phyloP scores from a whole-genome alignment of 2,113 vertebrate genomes.

The Carassius auratus region DNA sequence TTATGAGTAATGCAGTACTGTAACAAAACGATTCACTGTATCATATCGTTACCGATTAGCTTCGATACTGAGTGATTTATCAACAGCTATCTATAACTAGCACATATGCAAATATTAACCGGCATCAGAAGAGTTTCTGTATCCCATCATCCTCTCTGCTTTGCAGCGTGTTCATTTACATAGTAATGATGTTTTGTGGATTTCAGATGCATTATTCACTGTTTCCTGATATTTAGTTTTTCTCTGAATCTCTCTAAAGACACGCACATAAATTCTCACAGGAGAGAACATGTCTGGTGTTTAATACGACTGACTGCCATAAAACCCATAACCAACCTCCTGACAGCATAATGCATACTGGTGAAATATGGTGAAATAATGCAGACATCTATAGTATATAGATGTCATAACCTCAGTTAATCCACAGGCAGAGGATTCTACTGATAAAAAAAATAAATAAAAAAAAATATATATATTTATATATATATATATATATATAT shows the following conservation, averaged over 20 bases:
- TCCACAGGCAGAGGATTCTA: too few species aligned
- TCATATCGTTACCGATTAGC: background rate
- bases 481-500: too few species aligned
- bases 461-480: too few species aligned
- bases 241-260: conserved; percentile 15
- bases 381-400: too few species aligned
- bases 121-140: background rate
- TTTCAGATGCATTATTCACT: conserved; percentile 25
- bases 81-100: background rate
- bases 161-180: background rate
- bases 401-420: too few species aligned
- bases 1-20: background rate
- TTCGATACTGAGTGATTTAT: background rate
- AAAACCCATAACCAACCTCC: background rate
- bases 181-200: conserved; percentile 22
- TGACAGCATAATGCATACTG: conserved; percentile 14
- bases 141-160: background rate
- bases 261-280: background rate
- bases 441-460: too few species aligned
- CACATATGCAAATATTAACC: background rate
- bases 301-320: background rate
- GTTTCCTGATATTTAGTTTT: conserved; percentile 3
- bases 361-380: too few species aligned
- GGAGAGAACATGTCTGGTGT: background rate
- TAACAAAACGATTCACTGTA: background rate